Base-by-base conservation (phyloP, 1,140 invertebrate species). In the Drosophila jambulina region DNA sequence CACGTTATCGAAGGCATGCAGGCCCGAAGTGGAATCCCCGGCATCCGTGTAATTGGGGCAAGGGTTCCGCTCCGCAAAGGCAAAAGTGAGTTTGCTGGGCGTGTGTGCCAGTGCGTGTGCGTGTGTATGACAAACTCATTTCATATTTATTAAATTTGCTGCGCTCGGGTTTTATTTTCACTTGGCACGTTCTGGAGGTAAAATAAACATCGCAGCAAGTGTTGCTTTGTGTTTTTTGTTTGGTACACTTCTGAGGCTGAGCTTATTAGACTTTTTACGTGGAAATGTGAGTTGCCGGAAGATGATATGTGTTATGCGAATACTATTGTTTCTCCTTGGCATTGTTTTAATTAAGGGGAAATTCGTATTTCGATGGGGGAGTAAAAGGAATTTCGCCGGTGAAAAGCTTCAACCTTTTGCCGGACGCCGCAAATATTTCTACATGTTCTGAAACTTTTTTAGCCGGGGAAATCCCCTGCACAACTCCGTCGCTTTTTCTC, bases 91-190 rank as follows among this genome's bases (percentile, higher is more conserved):
- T 54, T 34, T 48, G 38, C 60, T 7, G 12, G 19, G 42, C 36
- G n/a, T 58, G 23, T 51, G 40, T 67, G 58, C 48, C 25, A 62
- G 51, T 54, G 59, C 34, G 70, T 60, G 53, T 79, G 51, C 51
- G 58, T 87, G 80, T 78, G 69, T 83, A 78, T 83, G 83, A 83
- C 72, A 83, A 83, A 78, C 83, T 84, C 83, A 87, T 87, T 87
- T 87, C 78, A 88, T 87, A 87, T 87, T 87, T 87, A 87, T 87
- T 87, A 87, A 87, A 87, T 87, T 87, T 88, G 67, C 45, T 80
- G 46, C 68, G 84, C 77, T 87, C 42, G 63, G 68, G 72, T 84
- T 90, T 88, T 84, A 84, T 84, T 84, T 87, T 87, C 81, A 88
- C 80, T 84, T 88, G 68, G 80, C 84, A 86, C 83, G 84, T 88